These are phyloP conservation scores for Ginglymostoma cirratum DNA, from an alignment of 2,113 vertebrate genomes.

Conservation along the genomic window DNA sequence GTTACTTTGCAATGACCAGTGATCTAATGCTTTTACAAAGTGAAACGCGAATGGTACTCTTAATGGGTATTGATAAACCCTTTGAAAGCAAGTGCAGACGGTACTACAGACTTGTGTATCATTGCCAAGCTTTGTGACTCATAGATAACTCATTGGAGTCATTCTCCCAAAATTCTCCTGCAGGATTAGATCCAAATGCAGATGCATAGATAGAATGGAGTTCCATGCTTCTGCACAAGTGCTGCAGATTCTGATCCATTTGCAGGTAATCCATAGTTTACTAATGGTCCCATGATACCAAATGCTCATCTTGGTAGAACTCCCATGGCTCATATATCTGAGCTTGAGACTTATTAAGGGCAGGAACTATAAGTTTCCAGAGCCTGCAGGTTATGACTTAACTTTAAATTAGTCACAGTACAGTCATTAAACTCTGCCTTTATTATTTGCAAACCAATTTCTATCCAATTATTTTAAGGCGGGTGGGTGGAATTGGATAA, in stretches of 20 bases:
- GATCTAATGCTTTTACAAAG: neutral
- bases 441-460: neutral
- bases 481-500: conserved; percentile 25
- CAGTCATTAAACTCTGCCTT: neutral
- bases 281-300: neutral
- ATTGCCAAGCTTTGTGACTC: neutral
- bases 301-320: neutral
- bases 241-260: neutral
- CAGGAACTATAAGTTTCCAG: neutral
- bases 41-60: neutral
- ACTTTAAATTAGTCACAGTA: conserved; percentile 15
- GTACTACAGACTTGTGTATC: neutral
- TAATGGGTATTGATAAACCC: neutral
- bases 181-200: neutral
- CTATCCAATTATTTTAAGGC: conserved; percentile 11
- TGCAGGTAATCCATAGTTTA: neutral
- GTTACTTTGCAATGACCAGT: neutral
- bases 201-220: neutral
- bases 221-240: neutral
- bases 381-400: neutral
- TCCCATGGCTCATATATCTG: neutral
- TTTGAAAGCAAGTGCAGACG: neutral
- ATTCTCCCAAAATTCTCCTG: neutral
- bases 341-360: neutral
- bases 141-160: neutral